Base-by-base conservation (phyloP, 1,140 invertebrate species). In the Brachionus paranguensis region DNA sequence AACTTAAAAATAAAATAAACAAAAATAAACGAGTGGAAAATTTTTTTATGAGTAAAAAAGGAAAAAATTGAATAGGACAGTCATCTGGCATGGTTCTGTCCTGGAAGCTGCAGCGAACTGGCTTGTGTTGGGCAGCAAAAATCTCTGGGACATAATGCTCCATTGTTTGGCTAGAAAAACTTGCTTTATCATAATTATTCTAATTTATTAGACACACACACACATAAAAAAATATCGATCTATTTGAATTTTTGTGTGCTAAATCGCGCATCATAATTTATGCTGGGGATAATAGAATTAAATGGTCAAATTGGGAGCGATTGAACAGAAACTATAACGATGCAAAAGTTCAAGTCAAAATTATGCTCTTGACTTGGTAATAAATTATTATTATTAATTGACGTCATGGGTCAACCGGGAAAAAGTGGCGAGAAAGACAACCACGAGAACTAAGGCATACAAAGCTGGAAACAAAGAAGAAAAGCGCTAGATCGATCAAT, bases 211-310 rank as follows among this genome's bases (percentile, higher is more conserved):
- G 68, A 72, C 37, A 72, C 11, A 68, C 27, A 68, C 27, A 33
- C 12, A 68, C 24, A 65, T 4, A 65, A 33, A 68, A 29, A 33
- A 43, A 72, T 17, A 72, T 72, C 68, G 68, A 72, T 43, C 33
- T 43, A 72, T n/a, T 43, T 72, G 17, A 17, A 20, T 43, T 8
- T 41, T 41, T 43, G 37, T 41, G 41, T 68, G 65, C 33, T 14
- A 33, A 68, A 33, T 68, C 37, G 4, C 14, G 11, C 37, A 43
- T 72, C 68, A 72, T 72, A 72, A 72, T 72, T 72, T 72, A 72
- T 72, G 68, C 24, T 72, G 17, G 68, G 68, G 68, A 45, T 72
- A 72, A 72, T 43, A 43, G 12, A 72, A 43, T 72, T 72, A 72
- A 43, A 72, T 72, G 68, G 68, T 72, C 68, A 72, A 72, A 68